Percentiles rank a stretch among this genome's conserved stretches.
Conservation (phyloP, 2,797 vertebrate species). For the Clarias laeviceps region DNA sequence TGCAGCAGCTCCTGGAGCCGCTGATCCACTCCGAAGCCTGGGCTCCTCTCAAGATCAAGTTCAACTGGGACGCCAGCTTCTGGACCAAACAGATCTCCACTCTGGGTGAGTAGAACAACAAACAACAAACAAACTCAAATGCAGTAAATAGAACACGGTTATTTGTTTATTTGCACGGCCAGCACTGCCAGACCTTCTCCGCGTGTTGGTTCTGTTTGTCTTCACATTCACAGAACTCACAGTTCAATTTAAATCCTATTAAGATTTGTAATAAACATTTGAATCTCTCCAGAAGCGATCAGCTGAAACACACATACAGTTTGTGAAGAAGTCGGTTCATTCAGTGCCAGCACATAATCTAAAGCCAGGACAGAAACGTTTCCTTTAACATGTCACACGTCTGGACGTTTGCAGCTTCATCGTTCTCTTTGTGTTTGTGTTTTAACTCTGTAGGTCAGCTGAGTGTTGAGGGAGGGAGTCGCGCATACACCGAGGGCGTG, state of each 20-base stretch:
- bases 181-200: too few relatives aligned
- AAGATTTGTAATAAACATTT: too few relatives aligned
- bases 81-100: constrained; percentile 94
- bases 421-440: background rate
- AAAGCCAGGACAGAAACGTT: background rate
- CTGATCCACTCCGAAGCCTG: constrained; percentile 80
- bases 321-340: background rate
- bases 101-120: constrained; percentile 77
- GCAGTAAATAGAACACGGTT: too few relatives aligned
- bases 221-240: too few relatives aligned
- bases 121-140: too few relatives aligned
- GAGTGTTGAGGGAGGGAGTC: constrained; percentile 82
- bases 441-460: constrained; percentile 81
- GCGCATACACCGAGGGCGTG: constrained; percentile 74
- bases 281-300: background rate
- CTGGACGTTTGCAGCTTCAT: background rate
- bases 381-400: background rate
- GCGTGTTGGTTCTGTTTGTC: too few relatives aligned
- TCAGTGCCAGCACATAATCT: background rate
- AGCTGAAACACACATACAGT: background rate
- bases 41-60: constrained; percentile 89
- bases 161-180: too few relatives aligned
- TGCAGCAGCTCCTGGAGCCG: constrained; percentile 89
- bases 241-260: too few relatives aligned
- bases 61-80: constrained; percentile 95